Conservation (phyloP, 2,797 vertebrate species). For the Brotula barbata region DNA sequence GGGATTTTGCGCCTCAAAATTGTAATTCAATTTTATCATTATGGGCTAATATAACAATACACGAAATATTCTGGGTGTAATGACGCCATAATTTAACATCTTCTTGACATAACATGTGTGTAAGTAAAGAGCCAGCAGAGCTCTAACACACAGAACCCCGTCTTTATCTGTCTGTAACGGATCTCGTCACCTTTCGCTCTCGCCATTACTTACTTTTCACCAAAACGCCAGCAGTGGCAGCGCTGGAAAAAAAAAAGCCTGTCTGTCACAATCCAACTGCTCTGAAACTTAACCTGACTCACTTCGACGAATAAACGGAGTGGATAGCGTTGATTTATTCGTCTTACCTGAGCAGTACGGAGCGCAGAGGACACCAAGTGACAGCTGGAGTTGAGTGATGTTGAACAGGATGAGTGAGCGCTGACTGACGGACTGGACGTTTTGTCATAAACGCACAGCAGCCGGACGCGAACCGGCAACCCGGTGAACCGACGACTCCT, state of each 20-base stretch:
- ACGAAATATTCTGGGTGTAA: background rate
- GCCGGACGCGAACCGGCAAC: slow-evolving; percentile 42
- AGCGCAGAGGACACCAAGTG: slow-evolving; percentile 41
- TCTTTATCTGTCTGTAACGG: background rate
- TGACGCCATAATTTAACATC: slow-evolving; percentile 2
- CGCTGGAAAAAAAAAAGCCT: slow-evolving; percentile 12
- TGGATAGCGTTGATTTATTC: slow-evolving; percentile 1
- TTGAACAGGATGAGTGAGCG: slow-evolving; percentile 63
- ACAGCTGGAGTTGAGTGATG: slow-evolving; percentile 69
- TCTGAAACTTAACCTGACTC: slow-evolving; percentile 40
- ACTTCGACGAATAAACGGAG: slow-evolving; percentile 32
- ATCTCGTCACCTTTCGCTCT: slow-evolving; percentile 18
- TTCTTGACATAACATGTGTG: background rate
- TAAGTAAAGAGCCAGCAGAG: slow-evolving; percentile 21
- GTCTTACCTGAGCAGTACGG: slow-evolving; percentile 61
- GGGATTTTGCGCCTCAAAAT: background rate
- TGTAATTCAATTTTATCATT: too few species aligned
- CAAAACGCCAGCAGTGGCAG: slow-evolving; percentile 29
- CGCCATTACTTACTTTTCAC: slow-evolving; percentile 47
- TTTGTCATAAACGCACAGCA: slow-evolving; percentile 60
- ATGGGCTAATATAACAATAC: background rate
- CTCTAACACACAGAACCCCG: background rate
- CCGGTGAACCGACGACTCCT: slow-evolving; percentile 21
- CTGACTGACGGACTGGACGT: slow-evolving; percentile 66
- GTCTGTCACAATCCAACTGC: slow-evolving; percentile 40